Percentiles rank a stretch among this genome's conserved stretches.
Conservation (phyloP, 2,888 invertebrate genomes). For the Boloria euphrosyne region DNA sequence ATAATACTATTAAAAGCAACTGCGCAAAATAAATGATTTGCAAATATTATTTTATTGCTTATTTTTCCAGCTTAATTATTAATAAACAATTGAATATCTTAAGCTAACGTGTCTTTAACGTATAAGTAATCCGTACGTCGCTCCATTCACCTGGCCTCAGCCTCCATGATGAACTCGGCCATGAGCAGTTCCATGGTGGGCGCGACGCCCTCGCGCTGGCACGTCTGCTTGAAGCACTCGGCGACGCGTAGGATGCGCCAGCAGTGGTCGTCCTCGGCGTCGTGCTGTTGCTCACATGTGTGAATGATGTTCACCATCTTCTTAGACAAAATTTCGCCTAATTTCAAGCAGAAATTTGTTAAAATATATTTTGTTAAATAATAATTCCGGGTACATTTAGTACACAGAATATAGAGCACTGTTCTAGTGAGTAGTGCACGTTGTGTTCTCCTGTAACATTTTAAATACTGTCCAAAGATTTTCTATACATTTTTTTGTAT, state of each 20-base stretch:
- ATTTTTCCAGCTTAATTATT: no score
- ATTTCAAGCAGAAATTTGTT: background rate
- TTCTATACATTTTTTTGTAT: no score
- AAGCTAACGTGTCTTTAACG: background rate
- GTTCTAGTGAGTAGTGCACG: no score
- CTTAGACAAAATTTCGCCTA: constrained; percentile 59
- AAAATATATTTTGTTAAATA: no score
- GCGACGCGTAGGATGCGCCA: constrained; percentile 67
- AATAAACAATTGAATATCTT: no score
- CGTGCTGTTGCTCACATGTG: constrained; percentile 58
- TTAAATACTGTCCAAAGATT: no score
- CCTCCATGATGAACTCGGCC: constrained; percentile 69
- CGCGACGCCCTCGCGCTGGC: constrained; percentile 56
- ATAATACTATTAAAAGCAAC: no score
- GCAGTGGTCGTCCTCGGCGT: constrained; percentile 62
- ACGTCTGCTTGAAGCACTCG: constrained; percentile 65
- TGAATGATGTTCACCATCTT: constrained; percentile 64
- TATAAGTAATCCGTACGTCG: background rate
- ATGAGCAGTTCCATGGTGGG: constrained; percentile 67
- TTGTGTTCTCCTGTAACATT: no score
- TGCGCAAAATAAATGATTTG: no score
- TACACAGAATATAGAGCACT: no score
- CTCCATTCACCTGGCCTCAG: constrained; percentile 48
- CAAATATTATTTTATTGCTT: no score
- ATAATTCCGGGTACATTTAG: no score